phyloP scores from a whole-genome alignment of 1,140 invertebrate species.

The Sarcophaga peregrina region DNA sequence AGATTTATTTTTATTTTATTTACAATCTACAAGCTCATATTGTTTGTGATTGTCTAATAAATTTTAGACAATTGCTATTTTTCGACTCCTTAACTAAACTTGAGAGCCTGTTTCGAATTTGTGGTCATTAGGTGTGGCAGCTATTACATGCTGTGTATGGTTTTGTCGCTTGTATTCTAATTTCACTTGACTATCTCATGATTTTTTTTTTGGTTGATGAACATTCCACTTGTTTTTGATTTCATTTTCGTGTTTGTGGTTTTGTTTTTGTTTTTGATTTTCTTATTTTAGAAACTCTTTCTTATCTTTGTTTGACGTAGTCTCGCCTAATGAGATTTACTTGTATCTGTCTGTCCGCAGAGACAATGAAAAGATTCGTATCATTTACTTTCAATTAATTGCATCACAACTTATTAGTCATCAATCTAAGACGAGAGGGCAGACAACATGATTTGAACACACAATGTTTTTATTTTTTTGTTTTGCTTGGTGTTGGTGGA shows the following conservation, averaged over 20 bases:
- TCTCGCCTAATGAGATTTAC: slow-evolving; percentile 42
- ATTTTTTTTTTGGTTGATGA: background rate
- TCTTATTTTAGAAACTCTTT: background rate
- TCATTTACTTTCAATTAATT: slow-evolving; percentile 42
- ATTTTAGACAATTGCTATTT: too few species aligned
- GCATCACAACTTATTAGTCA: slow-evolving; percentile 41
- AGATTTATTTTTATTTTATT: too few species aligned
- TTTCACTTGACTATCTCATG: background rate
- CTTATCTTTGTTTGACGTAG: background rate
- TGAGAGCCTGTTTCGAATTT: too few species aligned
- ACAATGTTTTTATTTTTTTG: background rate
- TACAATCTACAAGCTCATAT: too few species aligned
- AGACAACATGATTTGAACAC: slow-evolving; percentile 2
- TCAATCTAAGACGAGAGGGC: slow-evolving; percentile 41
- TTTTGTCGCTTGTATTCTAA: background rate
- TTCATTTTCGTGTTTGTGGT: too few species aligned
- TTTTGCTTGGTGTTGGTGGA: background rate
- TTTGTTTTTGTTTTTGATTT: too few species aligned
- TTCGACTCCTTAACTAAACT: too few species aligned
- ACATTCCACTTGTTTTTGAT: too few species aligned
- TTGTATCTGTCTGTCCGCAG: background rate
- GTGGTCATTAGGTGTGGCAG: too few species aligned
- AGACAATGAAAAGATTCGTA: slow-evolving; percentile 34
- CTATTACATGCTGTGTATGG: too few species aligned
- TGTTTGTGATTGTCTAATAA: too few species aligned